Percentiles rank a stretch among this genome's conserved stretches.
phyloP scores from a whole-genome alignment of 2,113 vertebrate species.

The Xenopus tropicalis region UCB_Xtro_10.0 CM004443.2:69507501-69508000 shows the following conservation, averaged over 20 bases:
- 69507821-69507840: conserved; percentile 94
- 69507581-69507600: conserved; percentile 90
- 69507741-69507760: conserved; percentile 86
- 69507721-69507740: conserved; percentile 94
- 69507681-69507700: conserved; percentile 94
- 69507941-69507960: conserved; percentile 76
- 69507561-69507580: conserved; percentile 95
- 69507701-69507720: conserved; percentile 88
- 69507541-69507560: conserved; percentile 86
- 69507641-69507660: conserved; percentile 91
- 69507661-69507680: conserved; percentile 95
- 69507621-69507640: conserved; percentile 90
- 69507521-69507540: conserved; percentile 82
- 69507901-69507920: conserved; percentile 93
- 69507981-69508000: conserved; percentile 92
- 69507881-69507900: conserved; percentile 86
- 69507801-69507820: conserved; percentile 88
- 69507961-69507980: conserved; percentile 81
- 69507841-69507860: conserved; percentile 83
- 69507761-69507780: conserved; percentile 86
- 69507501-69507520: conserved; percentile 91
- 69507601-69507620: conserved; percentile 81
- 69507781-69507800: conserved; percentile 84
- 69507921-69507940: conserved; percentile 88
- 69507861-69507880: conserved; percentile 86